Conservation (phyloP, 1,140 invertebrate species). For the Drosophila lini region DNA sequence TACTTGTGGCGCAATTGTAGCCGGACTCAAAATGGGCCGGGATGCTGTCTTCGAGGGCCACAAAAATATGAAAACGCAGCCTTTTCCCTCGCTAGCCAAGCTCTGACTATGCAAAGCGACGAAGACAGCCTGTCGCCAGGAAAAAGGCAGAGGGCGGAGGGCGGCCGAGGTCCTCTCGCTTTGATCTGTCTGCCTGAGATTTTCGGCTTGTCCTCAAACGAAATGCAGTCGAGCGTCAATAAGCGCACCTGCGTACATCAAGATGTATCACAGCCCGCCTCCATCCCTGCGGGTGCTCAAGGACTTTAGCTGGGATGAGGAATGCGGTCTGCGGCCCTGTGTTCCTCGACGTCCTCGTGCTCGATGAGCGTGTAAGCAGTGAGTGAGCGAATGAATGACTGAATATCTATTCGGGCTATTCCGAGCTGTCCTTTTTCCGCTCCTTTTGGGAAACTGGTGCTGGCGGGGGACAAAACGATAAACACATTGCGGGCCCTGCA, state of each 20-base stretch:
- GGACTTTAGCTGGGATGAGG: background rate
- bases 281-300: constrained; percentile 7
- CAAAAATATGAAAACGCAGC: constrained; percentile 74
- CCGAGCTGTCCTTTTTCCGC: constrained; percentile 36
- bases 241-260: constrained; percentile 79
- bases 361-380: constrained; percentile 79
- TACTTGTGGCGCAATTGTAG: constrained; percentile 76
- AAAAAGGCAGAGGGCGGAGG: background rate
- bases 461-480: constrained; percentile 75
- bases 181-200: constrained; percentile 77
- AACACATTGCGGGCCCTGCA: constrained; percentile 74
- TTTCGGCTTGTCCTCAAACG: constrained; percentile 76
- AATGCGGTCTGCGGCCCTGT: constrained; percentile 22
- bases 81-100: constrained; percentile 50
- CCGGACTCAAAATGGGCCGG: constrained; percentile 44
- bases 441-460: background rate
- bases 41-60: constrained; percentile 57
- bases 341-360: constrained; percentile 56
- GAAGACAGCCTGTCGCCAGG: constrained; percentile 41
- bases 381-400: constrained; percentile 72
- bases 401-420: constrained; percentile 62
- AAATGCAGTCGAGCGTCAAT: constrained; percentile 75
- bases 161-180: constrained; percentile 49
- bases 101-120: constrained; percentile 31
- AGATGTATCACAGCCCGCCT: constrained; percentile 34